Base-by-base conservation (phyloP, 2,797 vertebrate genomes). In the Enteromius trimaculatus region DNA sequence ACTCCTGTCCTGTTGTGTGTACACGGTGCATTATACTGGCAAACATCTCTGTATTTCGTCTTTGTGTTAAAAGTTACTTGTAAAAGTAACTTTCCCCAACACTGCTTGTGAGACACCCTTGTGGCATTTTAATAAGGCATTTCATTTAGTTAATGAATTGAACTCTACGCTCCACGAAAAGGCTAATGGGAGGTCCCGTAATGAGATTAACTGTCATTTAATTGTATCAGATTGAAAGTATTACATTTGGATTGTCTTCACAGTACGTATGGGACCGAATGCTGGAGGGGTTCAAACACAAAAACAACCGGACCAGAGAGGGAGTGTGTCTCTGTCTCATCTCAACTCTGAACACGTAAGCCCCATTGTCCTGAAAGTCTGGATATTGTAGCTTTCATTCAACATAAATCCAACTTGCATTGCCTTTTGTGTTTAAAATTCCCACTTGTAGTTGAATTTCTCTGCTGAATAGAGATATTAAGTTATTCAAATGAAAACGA, bases 201-300 rank as follows among this genome's bases (percentile, higher is more conserved):
- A 81, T 77, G 58, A 49, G 65, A 84, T 84, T 77, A 84, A 13
- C 14, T 31, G 13, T 19, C 21, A 62, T 85, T 53, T 44, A 72
- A 76, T 58, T 80, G 49, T 42, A 53, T 64, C 76, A 17, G 51
- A 66, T 55, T 21, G 16, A 70, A 42, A 23, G 21, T 31, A 75
- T 51, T 70, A 26, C 39, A 66, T 77, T 13, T 71, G 21, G 79
- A 65, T 58, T 92, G 23, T 76, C 53, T 75, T 86, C 90, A 3
- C 90, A 99, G 98, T 98, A 97, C 0, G 93, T 99, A 10, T 99
- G 98, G 98, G 98, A 99, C 91, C 92, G 97, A 82, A 97, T 99
- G 95, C 92, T 98, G n/a, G 96, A 95, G 89, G 98, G 98, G 88
- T 99, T 99, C 93, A 99, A 99, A 93, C 98, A 99, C 89, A 99